Evolutionary conservation across 1,140 invertebrate genomes (phyloP).

Genomic region (Heliothis virescens): DNA sequence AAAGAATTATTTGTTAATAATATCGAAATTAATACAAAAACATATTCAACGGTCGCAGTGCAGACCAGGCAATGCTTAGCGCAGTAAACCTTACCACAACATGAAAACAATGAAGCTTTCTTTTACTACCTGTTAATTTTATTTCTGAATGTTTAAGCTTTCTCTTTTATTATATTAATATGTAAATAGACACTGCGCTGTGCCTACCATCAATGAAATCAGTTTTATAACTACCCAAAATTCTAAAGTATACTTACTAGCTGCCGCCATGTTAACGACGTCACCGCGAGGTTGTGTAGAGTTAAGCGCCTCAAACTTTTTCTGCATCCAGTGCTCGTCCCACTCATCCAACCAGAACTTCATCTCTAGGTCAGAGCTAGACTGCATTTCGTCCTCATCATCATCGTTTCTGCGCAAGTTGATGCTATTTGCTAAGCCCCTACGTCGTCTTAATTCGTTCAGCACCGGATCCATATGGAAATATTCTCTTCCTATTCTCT

Average conservation of each 20-base stretch:
- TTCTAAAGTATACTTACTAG: slow-evolving; percentile 63
- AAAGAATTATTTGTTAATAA: slow-evolving; percentile 18
- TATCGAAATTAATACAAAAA: too few species aligned
- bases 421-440: background rate
- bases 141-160: too few species aligned
- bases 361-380: slow-evolving; percentile 62
- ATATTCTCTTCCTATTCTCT: slow-evolving; percentile 6
- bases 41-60: too few species aligned
- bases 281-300: slow-evolving; percentile 62
- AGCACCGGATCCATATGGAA: slow-evolving; percentile 59
- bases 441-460: slow-evolving; percentile 49
- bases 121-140: too few species aligned
- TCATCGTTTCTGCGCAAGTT: background rate
- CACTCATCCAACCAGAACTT: slow-evolving; percentile 72
- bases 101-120: too few species aligned
- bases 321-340: slow-evolving; percentile 68
- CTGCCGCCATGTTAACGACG: slow-evolving; percentile 74
- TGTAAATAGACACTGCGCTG: too few species aligned
- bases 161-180: too few species aligned
- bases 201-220: too few species aligned
- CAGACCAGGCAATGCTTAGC: too few species aligned
- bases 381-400: slow-evolving; percentile 48
- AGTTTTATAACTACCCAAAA: too few species aligned
- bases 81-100: too few species aligned
- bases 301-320: slow-evolving; percentile 74